Percentiles rank a stretch among this genome's conserved stretches.
Conservation (phyloP, 2,797 vertebrate species). For the Fundulus diaphanus region DNA sequence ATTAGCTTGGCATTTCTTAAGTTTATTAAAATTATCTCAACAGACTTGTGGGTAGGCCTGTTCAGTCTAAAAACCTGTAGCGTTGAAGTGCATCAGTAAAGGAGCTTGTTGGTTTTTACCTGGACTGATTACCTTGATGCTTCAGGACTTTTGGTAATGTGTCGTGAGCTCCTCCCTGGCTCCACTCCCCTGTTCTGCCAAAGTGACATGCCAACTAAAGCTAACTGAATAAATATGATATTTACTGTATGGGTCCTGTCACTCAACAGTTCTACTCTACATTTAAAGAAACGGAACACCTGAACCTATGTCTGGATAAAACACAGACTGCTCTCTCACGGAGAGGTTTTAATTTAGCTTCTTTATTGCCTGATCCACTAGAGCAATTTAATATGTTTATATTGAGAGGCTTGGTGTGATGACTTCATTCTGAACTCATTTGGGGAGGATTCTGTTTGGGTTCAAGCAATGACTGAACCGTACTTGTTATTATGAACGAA, state of each 20-base stretch:
- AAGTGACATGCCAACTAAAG: slow-evolving; percentile 39
- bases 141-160: slow-evolving; percentile 45
- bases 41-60: slow-evolving; percentile 48
- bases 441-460: slow-evolving; percentile 42
- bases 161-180: slow-evolving; percentile 55
- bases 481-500: slow-evolving; percentile 57
- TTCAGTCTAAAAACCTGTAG: slow-evolving; percentile 28
- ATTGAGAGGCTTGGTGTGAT: slow-evolving; percentile 51
- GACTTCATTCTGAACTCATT: slow-evolving; percentile 58
- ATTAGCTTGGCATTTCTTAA: slow-evolving; percentile 47
- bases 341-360: slow-evolving; percentile 25
- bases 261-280: slow-evolving; percentile 37
- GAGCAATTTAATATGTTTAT: slow-evolving; percentile 59
- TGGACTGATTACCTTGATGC: slow-evolving; percentile 32
- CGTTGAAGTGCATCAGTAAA: slow-evolving; percentile 41
- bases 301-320: slow-evolving; percentile 22
- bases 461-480: slow-evolving; percentile 46
- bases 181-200: slow-evolving; percentile 46
- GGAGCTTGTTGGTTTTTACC: slow-evolving; percentile 36
- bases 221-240: slow-evolving; percentile 60
- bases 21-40: slow-evolving; percentile 54
- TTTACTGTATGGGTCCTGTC: slow-evolving; percentile 33
- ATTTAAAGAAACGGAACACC: slow-evolving; percentile 38
- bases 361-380: slow-evolving; percentile 34
- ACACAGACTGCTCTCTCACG: slow-evolving; percentile 20